Base-by-base conservation (phyloP, 2,797 vertebrate genomes). In the Platyrinchus mystaceus region DNA sequence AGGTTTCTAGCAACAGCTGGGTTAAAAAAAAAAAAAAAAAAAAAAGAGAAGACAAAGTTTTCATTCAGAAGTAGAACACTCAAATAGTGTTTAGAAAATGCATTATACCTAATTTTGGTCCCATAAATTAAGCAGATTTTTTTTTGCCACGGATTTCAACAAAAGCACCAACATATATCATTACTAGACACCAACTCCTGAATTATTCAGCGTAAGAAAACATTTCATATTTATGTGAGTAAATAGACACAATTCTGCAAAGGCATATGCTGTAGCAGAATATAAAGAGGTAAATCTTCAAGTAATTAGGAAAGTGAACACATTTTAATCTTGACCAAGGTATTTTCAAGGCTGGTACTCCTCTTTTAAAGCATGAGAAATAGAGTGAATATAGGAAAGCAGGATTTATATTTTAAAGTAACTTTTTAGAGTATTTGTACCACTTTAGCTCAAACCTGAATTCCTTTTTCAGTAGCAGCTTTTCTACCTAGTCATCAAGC, bases 181-280 rank as follows among this genome's bases (percentile, higher is more conserved):
- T 37, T 81, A 16, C 43, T 62, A 28, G 13, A 49, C 12, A 66
- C 12, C 3, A 22, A 28, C 34, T 81, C 22, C n/a, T 66, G 47
- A 87, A 62, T 67, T 70, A 55, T 55, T 81, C 56, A 53, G 12
- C 2, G 0, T 55, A 55, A 75, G 52, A 59, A 59, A 74, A 39
- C 3, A 26, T 46, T 81, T n/a, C 3, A 7, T 37, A 78, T 70
- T 55, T 78, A 63, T 43, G 22, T 50, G 19, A 81, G 19, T 3
- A 64, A 83, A 80, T 14, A 56, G 27, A 76, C 77, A 68, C 15
- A 60, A 44, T 11, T 52, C 32, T 66, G 22, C 28, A 30, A 86
- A 64, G 15, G 12, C 2, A 6, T 47, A 11, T 21, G 14, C 1
- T 1, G 8, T 7, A 66, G 13, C 12, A 69, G 6, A 8, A 15